These are phyloP conservation scores for Lepas anatifera DNA, from an alignment of 2,888 invertebrate genomes.

Conservation along the genomic window DNA sequence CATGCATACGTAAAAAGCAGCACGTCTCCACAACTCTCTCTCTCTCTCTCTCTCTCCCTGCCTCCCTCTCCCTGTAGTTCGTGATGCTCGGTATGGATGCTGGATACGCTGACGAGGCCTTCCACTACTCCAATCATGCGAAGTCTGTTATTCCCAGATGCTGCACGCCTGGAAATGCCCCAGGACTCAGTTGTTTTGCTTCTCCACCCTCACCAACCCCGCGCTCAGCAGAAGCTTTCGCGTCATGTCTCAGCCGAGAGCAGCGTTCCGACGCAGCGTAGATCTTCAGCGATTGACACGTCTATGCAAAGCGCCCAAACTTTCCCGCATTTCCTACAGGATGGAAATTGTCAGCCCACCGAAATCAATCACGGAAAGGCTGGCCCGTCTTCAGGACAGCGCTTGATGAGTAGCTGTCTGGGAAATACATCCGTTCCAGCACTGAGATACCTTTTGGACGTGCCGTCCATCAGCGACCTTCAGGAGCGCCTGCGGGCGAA, in stretches of 20 bases:
- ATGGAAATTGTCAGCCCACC: background rate
- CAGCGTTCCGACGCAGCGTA: background rate
- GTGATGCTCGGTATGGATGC: too few relatives aligned
- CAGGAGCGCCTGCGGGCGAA: background rate
- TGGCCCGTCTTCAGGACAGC: background rate
- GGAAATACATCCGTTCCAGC: background rate
- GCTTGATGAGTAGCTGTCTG: background rate
- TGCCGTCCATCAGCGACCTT: background rate
- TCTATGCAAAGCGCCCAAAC: background rate
- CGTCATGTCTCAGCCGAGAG: background rate
- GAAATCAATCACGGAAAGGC: background rate
- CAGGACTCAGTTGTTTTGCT: too few relatives aligned
- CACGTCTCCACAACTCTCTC: too few relatives aligned
- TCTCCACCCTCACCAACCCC: background rate
- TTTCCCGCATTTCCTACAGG: background rate
- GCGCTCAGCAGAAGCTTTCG: background rate
- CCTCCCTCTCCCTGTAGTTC: too few relatives aligned
- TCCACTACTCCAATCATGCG: too few relatives aligned
- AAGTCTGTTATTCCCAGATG: too few relatives aligned
- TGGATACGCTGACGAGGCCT: too few relatives aligned
- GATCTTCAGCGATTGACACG: background rate
- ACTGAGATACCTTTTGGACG: background rate
- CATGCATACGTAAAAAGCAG: too few relatives aligned
- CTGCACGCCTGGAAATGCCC: too few relatives aligned
- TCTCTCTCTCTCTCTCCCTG: too few relatives aligned